Evolutionary conservation across 2,888 invertebrate genomes (phyloP), one percentile per base, ranked within the genome.

Genomic region (Hirtodrosophila confusa): DNA sequence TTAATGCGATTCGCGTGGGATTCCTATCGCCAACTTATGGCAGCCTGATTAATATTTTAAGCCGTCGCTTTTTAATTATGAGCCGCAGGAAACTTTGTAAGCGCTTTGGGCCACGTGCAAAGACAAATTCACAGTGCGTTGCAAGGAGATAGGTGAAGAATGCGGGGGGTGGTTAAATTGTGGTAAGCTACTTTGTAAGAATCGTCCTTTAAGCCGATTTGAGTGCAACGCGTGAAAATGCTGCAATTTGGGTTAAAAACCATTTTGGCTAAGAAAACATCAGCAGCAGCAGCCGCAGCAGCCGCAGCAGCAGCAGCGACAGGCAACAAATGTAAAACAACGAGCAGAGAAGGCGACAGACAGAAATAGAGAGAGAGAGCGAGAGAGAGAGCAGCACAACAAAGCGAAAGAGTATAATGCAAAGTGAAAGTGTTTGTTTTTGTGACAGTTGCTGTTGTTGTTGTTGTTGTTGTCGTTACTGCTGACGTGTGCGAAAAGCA

Each of bases 211-310:
- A 70, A 77, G 78, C 74, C 63, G 68, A 74, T 80, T 80, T 51
- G 49, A 77, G 70, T 65, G 78, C 70, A 65, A 50, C 65, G 58
- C 67, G 63, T 7, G 67, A 65, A 70, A 77, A 77, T 56, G 56
- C 60, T 64, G 57, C 51, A 72, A 83, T 80, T 76, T 80, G 65
- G 80, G 83, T 64, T 80, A 83, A 80, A 75, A 83, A 72, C 63
- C 83, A 76, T 75, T 84, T 78, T 66, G 78, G 67, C 57, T 60
- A 60, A 76, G 74, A 75, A 68, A 61, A 58, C 63, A 48, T 11
- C 29, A 47, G 44, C 36, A 49, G 44, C 48, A 47, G 45, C 27
- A 12, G 24, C 29, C 12, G 24, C 24, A 41, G n/a, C 37, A 35
- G 27, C n/a, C n/a, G n/a, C 29, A 51, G 11, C 49, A 39, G 23